Base-by-base conservation (phyloP, 53 echinoderm and acorn worm genomes). In the Astropecten irregularis region DNA sequence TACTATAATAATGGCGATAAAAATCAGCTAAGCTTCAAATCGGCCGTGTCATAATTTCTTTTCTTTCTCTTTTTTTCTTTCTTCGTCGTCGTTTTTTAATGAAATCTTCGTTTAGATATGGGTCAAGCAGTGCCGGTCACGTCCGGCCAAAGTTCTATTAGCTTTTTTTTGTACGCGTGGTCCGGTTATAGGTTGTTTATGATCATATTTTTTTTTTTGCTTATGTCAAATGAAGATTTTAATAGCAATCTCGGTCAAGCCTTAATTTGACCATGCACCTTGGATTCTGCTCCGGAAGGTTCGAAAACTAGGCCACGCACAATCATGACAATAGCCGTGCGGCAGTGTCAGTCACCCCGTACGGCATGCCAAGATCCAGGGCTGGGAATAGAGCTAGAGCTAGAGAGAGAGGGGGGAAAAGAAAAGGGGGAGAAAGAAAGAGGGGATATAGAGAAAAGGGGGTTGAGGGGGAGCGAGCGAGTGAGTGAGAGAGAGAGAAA, bases 301-400 rank as follows among this genome's bases (percentile, higher is more conserved):
- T 31, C n/a, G 16, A 32, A 61, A 79, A 79, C 28, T 79, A 62
- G 79, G 79, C 61, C 79, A 79, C 61, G 47, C 42, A 42, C 42
- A 8, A 42, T 42, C 42, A 6, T 11, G 60, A 79, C 79, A 79
- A 79, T 79, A 60, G 79, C 60, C 31, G n/a, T 19, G 35, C 44
- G 62, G 61, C 74, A 38, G 31, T 79, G 79, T 79, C 79, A 79
- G 27, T 79, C 79, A 79, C 79, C 79, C 30, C 66, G 82, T 11
- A 31, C 9, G 52, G 33, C 49, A 71, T 11, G 42, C 25, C 46
- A 9, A 28, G 44, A 35, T 26, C 46, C 20, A 25, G 36, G 44
- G 23, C 35, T 14, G 15, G 18, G 15, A 51, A 51, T n/a, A 16
- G 20, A 16, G 15, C 51, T 11, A 22, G 54, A 21, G 7, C 54